phyloP scores from a whole-genome alignment of 2,113 vertebrate species.

The Ceuthmochares aereus region DNA sequence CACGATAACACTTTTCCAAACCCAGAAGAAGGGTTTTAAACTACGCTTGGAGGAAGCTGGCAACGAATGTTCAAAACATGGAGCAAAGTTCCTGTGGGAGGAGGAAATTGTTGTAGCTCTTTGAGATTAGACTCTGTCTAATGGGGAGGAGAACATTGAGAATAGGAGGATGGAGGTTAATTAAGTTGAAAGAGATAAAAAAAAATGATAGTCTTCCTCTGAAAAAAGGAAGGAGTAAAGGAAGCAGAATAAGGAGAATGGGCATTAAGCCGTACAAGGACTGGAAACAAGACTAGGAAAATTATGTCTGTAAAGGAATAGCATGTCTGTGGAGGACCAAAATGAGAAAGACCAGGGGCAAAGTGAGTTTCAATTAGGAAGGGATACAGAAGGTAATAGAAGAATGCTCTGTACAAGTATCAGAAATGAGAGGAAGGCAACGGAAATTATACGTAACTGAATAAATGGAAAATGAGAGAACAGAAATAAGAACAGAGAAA shows the following conservation, averaged over 20 bases:
- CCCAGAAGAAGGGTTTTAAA: background rate
- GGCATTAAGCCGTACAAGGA: background rate
- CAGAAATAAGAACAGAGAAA: background rate
- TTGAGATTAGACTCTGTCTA: background rate
- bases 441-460: background rate
- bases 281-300: background rate
- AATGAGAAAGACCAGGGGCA: background rate
- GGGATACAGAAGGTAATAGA: background rate
- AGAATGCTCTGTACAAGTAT: background rate
- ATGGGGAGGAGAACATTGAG: background rate
- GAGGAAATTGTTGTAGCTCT: background rate
- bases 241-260: background rate
- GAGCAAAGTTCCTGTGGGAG: background rate
- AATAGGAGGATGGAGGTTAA: background rate
- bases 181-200: background rate
- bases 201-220: background rate
- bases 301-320: background rate
- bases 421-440: background rate
- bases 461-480: background rate
- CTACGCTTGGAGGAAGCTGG: background rate
- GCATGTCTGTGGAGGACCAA: background rate
- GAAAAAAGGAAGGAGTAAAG: background rate
- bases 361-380: constrained; percentile 9
- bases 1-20: background rate
- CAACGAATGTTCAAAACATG: background rate